These are phyloP conservation scores for Amiota minor DNA, from an alignment of 2,888 invertebrate genomes.

Conservation along the genomic window DNA sequence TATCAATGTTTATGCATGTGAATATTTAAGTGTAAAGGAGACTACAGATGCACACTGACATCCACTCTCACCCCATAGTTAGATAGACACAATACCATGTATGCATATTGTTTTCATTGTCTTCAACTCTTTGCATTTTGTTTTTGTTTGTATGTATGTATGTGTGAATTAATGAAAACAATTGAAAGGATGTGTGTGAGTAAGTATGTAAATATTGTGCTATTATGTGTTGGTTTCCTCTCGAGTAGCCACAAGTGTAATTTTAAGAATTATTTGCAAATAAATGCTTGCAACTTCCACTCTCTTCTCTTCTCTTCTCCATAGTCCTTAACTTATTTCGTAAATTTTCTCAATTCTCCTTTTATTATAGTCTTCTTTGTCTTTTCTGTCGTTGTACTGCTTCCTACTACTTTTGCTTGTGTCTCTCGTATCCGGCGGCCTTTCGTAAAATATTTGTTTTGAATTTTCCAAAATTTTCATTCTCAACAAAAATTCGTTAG, in stretches of 20 bases:
- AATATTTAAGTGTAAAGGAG: conserved; percentile 4
- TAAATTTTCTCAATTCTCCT: neutral
- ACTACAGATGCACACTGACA: neutral
- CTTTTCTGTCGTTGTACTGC: neutral
- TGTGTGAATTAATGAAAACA: conserved; percentile 26
- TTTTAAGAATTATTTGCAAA: conserved; percentile 39
- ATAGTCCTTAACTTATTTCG: neutral
- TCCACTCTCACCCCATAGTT: too few relatives aligned
- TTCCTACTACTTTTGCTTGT: neutral
- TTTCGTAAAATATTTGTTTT: neutral
- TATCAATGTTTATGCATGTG: conserved; percentile 21
- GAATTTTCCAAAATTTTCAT: neutral
- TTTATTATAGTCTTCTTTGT: neutral
- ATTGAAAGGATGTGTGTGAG: conserved; percentile 1
- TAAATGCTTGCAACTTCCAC: conserved; percentile 6
- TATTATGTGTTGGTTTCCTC: conserved; percentile 26
- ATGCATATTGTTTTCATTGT: conserved; percentile 24
- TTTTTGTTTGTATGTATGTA: too few relatives aligned
- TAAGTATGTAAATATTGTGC: conserved; percentile 17
- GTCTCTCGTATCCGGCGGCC: neutral
- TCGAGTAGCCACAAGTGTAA: conserved; percentile 42
- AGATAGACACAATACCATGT: neutral
- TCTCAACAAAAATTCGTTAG: neutral
- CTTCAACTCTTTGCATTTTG: neutral
- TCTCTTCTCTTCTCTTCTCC: neutral